A percentile compares a stretch with the other conserved stretches of the same genome.
Conservation (phyloP, 2,888 invertebrate species). For the Drosophila multiciliata region DNA sequence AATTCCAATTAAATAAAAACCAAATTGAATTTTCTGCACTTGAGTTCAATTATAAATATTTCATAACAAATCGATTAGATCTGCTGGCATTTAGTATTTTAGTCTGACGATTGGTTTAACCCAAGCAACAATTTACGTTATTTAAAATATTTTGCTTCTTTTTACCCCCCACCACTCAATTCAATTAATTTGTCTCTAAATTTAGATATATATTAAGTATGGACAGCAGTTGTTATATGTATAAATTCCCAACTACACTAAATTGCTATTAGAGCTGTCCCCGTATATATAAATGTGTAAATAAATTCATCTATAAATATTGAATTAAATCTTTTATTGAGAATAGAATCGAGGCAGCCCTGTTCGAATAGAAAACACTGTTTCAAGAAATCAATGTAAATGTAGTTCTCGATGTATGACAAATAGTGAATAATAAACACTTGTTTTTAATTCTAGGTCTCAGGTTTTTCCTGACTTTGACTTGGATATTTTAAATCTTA, state of each 20-base stretch:
- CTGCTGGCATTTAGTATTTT: not conserved
- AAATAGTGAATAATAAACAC: constrained; percentile 1
- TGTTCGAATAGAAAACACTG: constrained; percentile 17
- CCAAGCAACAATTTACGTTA: constrained; percentile 19
- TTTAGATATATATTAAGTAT: constrained; percentile 43
- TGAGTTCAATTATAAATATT: constrained; percentile 5
- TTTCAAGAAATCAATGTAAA: not conserved
- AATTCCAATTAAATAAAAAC: not conserved
- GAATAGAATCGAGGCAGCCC: constrained; percentile 6
- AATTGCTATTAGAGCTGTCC: constrained; percentile 31
- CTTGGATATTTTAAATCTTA: not conserved
- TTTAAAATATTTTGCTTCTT: constrained; percentile 13
- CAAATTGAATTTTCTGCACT: not conserved
- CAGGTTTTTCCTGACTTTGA: not conserved
- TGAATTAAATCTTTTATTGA: constrained; percentile 56
- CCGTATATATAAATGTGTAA: constrained; percentile 1
- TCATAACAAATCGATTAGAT: constrained; percentile 26
- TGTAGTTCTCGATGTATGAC: not conserved
- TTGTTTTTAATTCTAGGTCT: not conserved
- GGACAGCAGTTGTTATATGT: constrained; percentile 11
- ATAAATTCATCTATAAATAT: constrained; percentile 62
- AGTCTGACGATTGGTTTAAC: constrained; percentile 1
- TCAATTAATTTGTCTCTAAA: constrained; percentile 59
- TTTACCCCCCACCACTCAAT: constrained; percentile 21
- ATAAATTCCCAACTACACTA: constrained; percentile 40